phyloP scores from a whole-genome alignment of 2,113 vertebrate genomes.

The Antechinus stuartii region DNA sequence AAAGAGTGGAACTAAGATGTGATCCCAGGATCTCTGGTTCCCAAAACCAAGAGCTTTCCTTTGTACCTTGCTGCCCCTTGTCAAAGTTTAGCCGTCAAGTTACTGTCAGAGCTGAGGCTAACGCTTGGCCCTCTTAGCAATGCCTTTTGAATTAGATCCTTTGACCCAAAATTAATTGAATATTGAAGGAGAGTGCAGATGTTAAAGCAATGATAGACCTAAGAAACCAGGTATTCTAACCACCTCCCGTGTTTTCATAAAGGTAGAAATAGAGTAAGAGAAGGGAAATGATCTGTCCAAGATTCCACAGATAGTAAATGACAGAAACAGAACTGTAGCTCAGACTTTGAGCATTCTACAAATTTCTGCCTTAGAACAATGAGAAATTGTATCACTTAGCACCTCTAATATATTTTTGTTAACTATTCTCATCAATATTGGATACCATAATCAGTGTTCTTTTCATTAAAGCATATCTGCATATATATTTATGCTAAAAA shows the following conservation, averaged over 20 bases:
- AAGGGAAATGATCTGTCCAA: neutral
- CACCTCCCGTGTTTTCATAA: neutral
- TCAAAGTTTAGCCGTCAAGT: neutral
- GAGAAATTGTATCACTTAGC: neutral
- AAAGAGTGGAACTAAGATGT: neutral
- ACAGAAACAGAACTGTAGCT: neutral
- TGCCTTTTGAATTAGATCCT: neutral
- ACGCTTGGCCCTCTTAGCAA: neutral
- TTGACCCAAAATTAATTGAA: neutral
- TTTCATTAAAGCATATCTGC: neutral
- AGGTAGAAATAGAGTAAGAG: neutral
- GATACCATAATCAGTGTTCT: neutral
- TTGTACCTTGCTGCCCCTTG: neutral
- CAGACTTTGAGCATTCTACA: neutral
- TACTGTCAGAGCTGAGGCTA: neutral
- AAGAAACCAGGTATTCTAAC: neutral
- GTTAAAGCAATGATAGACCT: neutral
- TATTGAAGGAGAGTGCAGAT: neutral
- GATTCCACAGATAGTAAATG: neutral
- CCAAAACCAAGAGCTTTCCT: neutral
- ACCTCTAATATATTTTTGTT: neutral
- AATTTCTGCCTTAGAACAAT: neutral
- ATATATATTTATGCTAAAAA: neutral
- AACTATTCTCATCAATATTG: neutral
- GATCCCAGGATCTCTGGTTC: neutral